Evolutionary conservation across 1,140 invertebrate genomes (phyloP), one percentile per base, ranked within the genome.

Genomic region (Rhyacophila brunnea): DNA sequence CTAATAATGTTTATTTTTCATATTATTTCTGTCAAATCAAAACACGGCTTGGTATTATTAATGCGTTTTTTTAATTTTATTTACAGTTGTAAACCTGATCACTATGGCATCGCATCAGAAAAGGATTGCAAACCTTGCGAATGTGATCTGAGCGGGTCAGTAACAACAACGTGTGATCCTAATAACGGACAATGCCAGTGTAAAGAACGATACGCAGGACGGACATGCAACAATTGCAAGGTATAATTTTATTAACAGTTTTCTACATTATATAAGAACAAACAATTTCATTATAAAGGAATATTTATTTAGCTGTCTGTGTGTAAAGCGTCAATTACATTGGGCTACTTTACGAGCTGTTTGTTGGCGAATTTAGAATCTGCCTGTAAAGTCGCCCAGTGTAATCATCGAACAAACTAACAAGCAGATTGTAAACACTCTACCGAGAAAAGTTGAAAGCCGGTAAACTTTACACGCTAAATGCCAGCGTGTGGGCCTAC

Each of bases 211-310:
- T 95, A 90, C 68, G 81, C 85, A 1, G 96, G 96, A n/a, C 79
- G 85, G 58, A 85, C 87, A 28, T 99, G 97, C 73, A 87, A 96
- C 68, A 73, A 78, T 14, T 99, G 96, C 74, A 81, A 85, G 71
- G 88, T 91, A 54, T 36, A 28, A 42, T 40, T 74, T 35, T 73
- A 76, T 61, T 78, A n/a, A n/a, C n/a, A n/a, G 75, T 58, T 76
- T 73, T 4, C 32, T 44, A 14, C 17, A 53, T 35, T 9, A 47
- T 19, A 20, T 7, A 47, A 20, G 6, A 28, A 47, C 14, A 47
- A 47, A 47, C 6, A 9, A 18, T 47, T 47, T n/a, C n/a, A n/a
- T n/a, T n/a, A n/a, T n/a, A n/a, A n/a, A n/a, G n/a, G n/a, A n/a
- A n/a, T n/a, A n/a, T n/a, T n/a, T n/a, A n/a, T n/a, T n/a, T n/a